A percentile compares a stretch with the other conserved stretches of the same genome.
Evolutionary conservation across 2,888 invertebrate genomes (phyloP).

Genomic region (Tipula confusa): DNA sequence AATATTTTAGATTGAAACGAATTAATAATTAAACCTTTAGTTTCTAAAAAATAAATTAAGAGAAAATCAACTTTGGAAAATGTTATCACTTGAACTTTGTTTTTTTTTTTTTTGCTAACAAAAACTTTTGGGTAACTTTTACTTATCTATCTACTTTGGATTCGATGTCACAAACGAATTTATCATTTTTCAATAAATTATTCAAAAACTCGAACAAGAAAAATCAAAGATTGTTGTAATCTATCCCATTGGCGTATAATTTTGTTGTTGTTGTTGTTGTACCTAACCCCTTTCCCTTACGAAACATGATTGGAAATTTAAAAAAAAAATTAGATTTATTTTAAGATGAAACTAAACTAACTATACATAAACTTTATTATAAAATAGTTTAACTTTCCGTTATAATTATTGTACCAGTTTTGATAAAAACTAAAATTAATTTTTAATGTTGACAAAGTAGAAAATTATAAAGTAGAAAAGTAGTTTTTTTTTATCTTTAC

Average conservation of each 20-base stretch:
- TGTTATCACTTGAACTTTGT: background rate
- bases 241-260: background rate
- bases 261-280: background rate
- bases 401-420: background rate
- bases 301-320: no score
- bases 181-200: background rate
- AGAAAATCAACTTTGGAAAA: background rate
- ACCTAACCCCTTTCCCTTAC: background rate
- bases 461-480: background rate
- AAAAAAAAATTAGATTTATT: background rate
- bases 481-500: background rate
- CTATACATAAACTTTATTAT: background rate
- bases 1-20: background rate
- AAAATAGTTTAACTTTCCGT: background rate
- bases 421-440: background rate
- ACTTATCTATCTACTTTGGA: background rate
- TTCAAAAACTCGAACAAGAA: background rate
- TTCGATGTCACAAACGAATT: background rate
- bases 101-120: background rate
- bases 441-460: slow-evolving; percentile 20
- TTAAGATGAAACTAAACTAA: background rate
- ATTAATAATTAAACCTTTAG: background rate
- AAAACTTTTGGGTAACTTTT: background rate
- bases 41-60: background rate
- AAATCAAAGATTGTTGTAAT: background rate